Evolutionary conservation across 2,888 invertebrate species (phyloP).

Genomic region (Tanypteryx hageni): DNA sequence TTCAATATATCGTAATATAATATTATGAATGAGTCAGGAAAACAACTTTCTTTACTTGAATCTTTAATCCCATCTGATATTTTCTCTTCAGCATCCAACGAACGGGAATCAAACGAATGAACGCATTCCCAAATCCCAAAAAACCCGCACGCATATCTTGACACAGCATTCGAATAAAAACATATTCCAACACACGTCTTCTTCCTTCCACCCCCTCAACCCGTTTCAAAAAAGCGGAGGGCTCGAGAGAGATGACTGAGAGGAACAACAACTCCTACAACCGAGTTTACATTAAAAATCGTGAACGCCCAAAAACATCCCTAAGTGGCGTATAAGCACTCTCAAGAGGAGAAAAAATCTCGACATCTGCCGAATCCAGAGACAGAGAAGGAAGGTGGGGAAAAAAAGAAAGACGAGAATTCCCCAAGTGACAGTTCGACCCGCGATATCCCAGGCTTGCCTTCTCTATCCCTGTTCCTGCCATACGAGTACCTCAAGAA

Average conservation of each 20-base stretch:
- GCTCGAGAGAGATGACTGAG: background rate
- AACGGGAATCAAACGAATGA: too few species aligned
- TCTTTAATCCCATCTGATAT: too few species aligned
- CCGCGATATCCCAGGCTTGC: background rate
- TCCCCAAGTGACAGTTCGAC: background rate
- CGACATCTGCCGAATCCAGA: background rate
- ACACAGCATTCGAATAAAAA: too few species aligned
- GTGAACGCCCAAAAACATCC: slow-evolving; percentile 9
- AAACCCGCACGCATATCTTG: too few species aligned
- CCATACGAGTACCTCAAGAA: background rate
- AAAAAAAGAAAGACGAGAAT: background rate
- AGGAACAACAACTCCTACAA: background rate
- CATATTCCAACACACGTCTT: background rate
- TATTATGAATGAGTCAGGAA: too few species aligned
- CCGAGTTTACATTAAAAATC: background rate
- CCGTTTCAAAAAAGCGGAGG: background rate
- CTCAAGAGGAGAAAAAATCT: background rate
- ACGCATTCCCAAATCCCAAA: too few species aligned
- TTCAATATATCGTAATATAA: too few species aligned
- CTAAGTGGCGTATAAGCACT: slow-evolving; percentile 6
- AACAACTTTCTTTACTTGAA: too few species aligned
- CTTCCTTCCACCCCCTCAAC: background rate
- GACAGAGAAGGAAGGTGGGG: background rate
- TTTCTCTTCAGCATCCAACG: too few species aligned
- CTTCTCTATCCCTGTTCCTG: background rate